Evolutionary conservation across 2,888 invertebrate species (phyloP), one percentile per base, ranked within the genome.

Genomic region (Erpobdella octoculata): DNA sequence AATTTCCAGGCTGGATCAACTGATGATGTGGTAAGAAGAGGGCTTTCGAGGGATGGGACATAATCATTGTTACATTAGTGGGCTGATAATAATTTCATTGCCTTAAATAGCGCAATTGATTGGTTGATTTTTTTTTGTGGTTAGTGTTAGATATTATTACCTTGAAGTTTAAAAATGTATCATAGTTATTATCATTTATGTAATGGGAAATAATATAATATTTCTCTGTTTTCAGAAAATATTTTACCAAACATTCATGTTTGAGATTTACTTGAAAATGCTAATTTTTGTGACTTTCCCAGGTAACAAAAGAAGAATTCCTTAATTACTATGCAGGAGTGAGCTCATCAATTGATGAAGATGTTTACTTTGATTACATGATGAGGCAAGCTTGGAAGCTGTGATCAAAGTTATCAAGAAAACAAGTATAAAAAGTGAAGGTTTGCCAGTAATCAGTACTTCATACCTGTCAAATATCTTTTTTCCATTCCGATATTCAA

Each of bases 241-340:
- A 9, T 33, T 9, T 9, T n/a, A 33, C 8, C 9, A 41, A 41
- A 12, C 12, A 12, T 41, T 12, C 18, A 12, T 12, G 12, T 41
- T 18, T 41, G 46, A 12, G 12, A 12, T n/a, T n/a, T n/a, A n/a
- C n/a, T n/a, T n/a, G n/a, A n/a, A n/a, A n/a, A 64, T n/a, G 21
- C 9, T 31, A 9, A 9, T 64, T 8, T 18, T 8, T 31, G 9
- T 72, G n/a, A n/a, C n/a, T n/a, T n/a, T n/a, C n/a, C 9, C 84
- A 93, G 93, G 91, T 94, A 21, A 93, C 93, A 0, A 86, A 88
- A 76, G 93, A 93, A 78, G 94, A 95, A 83, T 95, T 94, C 78
- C 84, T 89, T 81, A 91, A 93, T 84, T 94, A 94, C 83, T 94
- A 95, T 85, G 87, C 90, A 72, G 91, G 90, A 21, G 89, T 94